Percentiles rank a stretch among this genome's conserved stretches.
Conservation (phyloP, 2,797 vertebrate genomes). For the Cetoscarus ocellatus region DNA sequence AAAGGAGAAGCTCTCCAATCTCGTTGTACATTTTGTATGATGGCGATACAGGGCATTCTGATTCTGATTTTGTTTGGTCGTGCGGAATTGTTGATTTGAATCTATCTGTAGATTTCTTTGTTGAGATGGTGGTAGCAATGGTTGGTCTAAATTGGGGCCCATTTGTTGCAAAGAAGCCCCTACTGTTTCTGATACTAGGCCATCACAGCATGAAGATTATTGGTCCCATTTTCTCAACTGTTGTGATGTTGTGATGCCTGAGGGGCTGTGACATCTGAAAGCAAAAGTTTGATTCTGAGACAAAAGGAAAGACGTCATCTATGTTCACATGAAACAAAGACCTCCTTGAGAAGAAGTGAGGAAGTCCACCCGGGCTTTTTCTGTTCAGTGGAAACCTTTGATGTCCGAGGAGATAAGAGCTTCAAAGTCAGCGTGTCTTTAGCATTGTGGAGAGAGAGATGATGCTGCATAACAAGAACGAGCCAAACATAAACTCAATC, state of each 20-base stretch:
- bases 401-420: constrained; percentile 64
- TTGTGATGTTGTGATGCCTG: not conserved
- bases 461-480: constrained; percentile 18
- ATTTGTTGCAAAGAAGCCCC: not conserved
- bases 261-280: constrained; percentile 18
- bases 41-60: no score
- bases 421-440: constrained; percentile 49
- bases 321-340: constrained; percentile 49
- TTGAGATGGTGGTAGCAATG: not conserved
- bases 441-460: constrained; percentile 41
- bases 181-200: not conserved
- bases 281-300: constrained; percentile 30
- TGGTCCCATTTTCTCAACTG: constrained; percentile 2
- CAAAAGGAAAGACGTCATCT: constrained; percentile 29
- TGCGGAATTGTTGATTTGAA: not conserved
- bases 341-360: constrained; percentile 20
- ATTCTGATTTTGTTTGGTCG: no score
- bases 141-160: not conserved
- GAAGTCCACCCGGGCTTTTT: constrained; percentile 37
- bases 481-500: constrained; percentile 50
- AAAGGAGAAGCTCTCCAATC: no score
- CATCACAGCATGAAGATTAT: not conserved
- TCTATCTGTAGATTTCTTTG: not conserved
- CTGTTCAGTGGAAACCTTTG: constrained; percentile 59
- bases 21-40: no score